Base-by-base conservation (phyloP, 2,888 invertebrate genomes). In the Omphaloscelis lunosa region DNA sequence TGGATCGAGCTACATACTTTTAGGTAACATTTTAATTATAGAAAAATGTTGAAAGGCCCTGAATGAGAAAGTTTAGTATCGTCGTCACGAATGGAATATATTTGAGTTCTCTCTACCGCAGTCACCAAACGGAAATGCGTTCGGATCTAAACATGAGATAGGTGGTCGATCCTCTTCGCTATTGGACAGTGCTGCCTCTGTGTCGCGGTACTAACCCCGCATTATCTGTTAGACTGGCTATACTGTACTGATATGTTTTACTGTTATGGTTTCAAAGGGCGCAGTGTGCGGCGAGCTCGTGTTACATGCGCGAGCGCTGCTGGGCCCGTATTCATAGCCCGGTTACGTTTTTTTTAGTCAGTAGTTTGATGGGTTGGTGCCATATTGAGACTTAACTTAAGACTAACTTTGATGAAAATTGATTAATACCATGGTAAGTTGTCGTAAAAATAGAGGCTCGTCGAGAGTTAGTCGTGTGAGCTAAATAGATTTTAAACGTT, bases 231-330 rank as follows among this genome's bases (percentile, higher is more conserved):
- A 29, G 51, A 66, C 58, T 78, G 45, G 45, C 2, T 51, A 62
- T 53, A 67, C 62, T 62, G 69, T 65, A 48, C 51, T 65, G 68
- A 34, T 29, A n/a, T n/a, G n/a, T n/a, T n/a, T n/a, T n/a, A 65
- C 80, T 79, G 80, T 74, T 83, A 84, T 61, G 7, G 72, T 86
- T 83, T 88, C 82, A 88, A 89, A 86, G 86, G 85, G 83, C 80
- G 62, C 83, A 81, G 87, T 88, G 77, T 84, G 80, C 72, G 76
- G 76, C 75, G 76, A 86, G 90, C 68, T 93, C 87, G 79, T 15
- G 84, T 93, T 91, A 88, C 92, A 80, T 87, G 88, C 86, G 88
- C 85, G 61, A 65, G 84, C 87, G 89, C 86, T 80, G 71, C 23
- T 12, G 29, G 53, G 27, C 45, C 62, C 45, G 62, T 82, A 91